Base-by-base conservation (phyloP, 1,140 invertebrate species). In the Phthorimaea operculella region DNA sequence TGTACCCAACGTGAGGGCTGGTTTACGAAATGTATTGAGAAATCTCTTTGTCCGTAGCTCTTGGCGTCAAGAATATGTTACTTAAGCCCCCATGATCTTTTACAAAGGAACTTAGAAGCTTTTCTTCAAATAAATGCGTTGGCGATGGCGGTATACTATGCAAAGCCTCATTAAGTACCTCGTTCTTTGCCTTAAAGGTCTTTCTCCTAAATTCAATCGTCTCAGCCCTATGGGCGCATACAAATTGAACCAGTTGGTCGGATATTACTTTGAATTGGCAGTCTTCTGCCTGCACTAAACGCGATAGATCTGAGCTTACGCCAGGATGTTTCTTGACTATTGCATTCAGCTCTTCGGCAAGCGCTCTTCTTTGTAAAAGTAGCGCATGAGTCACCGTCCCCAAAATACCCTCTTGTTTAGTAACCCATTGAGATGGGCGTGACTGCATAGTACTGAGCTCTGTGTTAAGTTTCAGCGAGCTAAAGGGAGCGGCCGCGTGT, bases 331-430 rank as follows among this genome's bases (percentile, higher is more conserved):
- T 42, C 4, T 47, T 48, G 17, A 36, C 1, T 9, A 52, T 16
- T 12, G n/a, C 21, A 0, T 49, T 33, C 5, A 47, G 1, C 15
- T 36, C 51, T 39, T 57, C 56, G 1, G 4, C 11, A 2, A 57
- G 34, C 14, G 8, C 44, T 21, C 48, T 49, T 9, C 56, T 15
- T 28, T 57, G 56, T 14, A 11, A 8, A 4, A 57, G n/a, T 9
- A 57, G 50, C 10, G 50, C 56, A 47, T 57, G 50, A 5, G 44
- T 18, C 10, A 57, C 52, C 2, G 56, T 42, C 3, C 56, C 56
- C 28, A 52, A 21, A 28, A 28, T 4, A 28, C 21, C 21, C 21
- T 28, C 21, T 28, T 28, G 21, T 10, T 21, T 28, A 4, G 11
- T 14, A 21, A 48, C 56, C 10, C n/a, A 7, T 48, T 12, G 47